Evolutionary conservation across 2,797 vertebrate species (phyloP).

Genomic region (Hafferia zeledoni): DNA sequence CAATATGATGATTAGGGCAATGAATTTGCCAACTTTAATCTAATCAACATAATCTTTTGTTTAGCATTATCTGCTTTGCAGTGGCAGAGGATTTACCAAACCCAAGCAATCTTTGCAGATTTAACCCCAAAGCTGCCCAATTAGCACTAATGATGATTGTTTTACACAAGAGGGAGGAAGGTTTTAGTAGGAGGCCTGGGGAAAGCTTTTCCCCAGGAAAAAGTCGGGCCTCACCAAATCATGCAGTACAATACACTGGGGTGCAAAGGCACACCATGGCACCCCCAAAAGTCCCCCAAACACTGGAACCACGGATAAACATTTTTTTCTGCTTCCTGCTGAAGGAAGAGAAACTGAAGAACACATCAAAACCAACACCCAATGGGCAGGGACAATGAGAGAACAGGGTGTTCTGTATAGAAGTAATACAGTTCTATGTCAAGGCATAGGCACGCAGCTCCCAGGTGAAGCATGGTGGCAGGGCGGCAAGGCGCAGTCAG

Average conservation of each 20-base stretch:
- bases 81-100: conserved; percentile 67
- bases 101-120: conserved; percentile 38
- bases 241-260: fast-evolving
- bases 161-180: background rate
- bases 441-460: fast-evolving
- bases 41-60: conserved; percentile 57
- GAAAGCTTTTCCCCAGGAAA: background rate
- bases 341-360: background rate
- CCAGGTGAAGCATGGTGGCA: fast-evolving
- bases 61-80: conserved; percentile 59
- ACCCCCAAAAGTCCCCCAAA: background rate
- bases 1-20: conserved; percentile 57
- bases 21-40: conserved; percentile 65
- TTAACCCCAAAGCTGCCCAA: conserved; percentile 53
- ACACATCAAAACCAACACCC: background rate
- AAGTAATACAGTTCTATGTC: background rate
- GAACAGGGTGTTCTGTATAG: background rate
- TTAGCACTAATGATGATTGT: conserved; percentile 1
- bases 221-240: fast-evolving
- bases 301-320: background rate
- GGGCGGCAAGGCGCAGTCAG: background rate
- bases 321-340: background rate
- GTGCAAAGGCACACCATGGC: fast-evolving
- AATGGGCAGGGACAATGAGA: background rate
- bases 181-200: background rate